These are phyloP conservation scores for Gryon sp. DNA, from an alignment of 1,140 invertebrate genomes.

Conservation along the genomic window DNA sequence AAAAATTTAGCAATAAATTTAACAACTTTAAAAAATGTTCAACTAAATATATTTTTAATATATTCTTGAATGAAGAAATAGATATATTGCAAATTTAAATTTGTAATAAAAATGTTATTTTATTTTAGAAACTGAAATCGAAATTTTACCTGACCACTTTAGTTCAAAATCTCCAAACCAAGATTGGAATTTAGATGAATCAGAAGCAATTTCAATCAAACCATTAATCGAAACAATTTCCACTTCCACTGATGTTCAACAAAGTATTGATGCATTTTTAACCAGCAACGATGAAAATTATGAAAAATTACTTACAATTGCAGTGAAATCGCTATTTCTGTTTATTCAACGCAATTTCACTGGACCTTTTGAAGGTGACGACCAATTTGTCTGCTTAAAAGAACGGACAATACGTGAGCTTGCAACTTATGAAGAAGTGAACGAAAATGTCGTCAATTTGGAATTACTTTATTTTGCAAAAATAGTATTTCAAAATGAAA, in stretches of 20 bases:
- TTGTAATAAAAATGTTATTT: too few relatives aligned
- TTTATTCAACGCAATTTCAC: slow-evolving; percentile 92
- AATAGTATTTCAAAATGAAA: slow-evolving; percentile 81
- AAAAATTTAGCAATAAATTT: too few relatives aligned
- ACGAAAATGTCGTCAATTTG: slow-evolving; percentile 83
- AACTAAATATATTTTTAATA: too few relatives aligned
- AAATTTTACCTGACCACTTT: too few relatives aligned
- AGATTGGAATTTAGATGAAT: too few relatives aligned
- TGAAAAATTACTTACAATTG: slow-evolving; percentile 75
- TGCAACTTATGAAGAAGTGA: slow-evolving; percentile 70
- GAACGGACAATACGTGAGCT: slow-evolving; percentile 79
- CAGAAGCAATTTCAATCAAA: too few relatives aligned
- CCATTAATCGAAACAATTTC: slow-evolving; percentile 14
- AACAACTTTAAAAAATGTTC: too few relatives aligned
- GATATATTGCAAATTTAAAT: too few relatives aligned
- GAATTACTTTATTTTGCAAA: slow-evolving; percentile 85
- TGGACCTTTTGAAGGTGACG: slow-evolving; percentile 81
- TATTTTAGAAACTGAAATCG: too few relatives aligned
- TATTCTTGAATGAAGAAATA: too few relatives aligned
- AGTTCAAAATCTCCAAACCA: too few relatives aligned
- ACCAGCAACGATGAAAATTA: not conserved
- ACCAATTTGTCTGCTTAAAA: slow-evolving; percentile 80
- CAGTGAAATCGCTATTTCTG: slow-evolving; percentile 82
- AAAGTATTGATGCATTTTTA: slow-evolving; percentile 23
- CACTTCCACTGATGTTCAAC: not conserved